Evolutionary conservation across 1,140 invertebrate genomes (phyloP).

Genomic region (Vollenhovia emeryi): DNA sequence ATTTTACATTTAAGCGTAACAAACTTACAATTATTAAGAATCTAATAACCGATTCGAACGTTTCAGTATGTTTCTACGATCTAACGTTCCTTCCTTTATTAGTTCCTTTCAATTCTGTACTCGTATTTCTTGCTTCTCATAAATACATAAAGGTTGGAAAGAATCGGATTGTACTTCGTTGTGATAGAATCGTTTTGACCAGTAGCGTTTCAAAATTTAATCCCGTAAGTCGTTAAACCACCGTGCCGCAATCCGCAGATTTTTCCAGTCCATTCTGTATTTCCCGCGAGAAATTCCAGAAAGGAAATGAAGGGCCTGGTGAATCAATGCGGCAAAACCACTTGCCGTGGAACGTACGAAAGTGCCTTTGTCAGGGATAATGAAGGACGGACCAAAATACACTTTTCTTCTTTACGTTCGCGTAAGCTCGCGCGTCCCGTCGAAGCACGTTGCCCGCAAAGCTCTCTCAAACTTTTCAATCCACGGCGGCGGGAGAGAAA

Average conservation of each 20-base stretch:
- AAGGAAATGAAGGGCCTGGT: neutral
- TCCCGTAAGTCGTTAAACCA: neutral
- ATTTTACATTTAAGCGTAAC: neutral
- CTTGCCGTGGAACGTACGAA: neutral
- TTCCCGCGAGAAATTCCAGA: constrained; percentile 16
- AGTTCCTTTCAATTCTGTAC: neutral
- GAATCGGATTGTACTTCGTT: neutral
- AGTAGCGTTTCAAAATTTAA: constrained; percentile 27
- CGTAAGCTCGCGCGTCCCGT: constrained; percentile 1
- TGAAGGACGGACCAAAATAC: constrained; percentile 31
- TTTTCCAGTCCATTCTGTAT: constrained; percentile 10
- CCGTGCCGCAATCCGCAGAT: neutral
- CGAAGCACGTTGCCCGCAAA: neutral
- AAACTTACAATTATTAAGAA: neutral
- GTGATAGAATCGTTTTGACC: neutral
- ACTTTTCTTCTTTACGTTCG: constrained; percentile 21
- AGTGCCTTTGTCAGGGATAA: constrained; percentile 39
- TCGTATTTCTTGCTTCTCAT: neutral
- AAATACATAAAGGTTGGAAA: neutral
- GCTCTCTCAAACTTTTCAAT: constrained; percentile 19
- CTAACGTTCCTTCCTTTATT: neutral
- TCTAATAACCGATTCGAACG: neutral
- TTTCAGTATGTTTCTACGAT: neutral
- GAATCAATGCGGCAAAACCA: constrained; percentile 25
- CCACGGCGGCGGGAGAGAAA: neutral